Evolutionary conservation across 2,888 invertebrate genomes (phyloP).

Genomic region (Psylliodes chrysocephalus): DNA sequence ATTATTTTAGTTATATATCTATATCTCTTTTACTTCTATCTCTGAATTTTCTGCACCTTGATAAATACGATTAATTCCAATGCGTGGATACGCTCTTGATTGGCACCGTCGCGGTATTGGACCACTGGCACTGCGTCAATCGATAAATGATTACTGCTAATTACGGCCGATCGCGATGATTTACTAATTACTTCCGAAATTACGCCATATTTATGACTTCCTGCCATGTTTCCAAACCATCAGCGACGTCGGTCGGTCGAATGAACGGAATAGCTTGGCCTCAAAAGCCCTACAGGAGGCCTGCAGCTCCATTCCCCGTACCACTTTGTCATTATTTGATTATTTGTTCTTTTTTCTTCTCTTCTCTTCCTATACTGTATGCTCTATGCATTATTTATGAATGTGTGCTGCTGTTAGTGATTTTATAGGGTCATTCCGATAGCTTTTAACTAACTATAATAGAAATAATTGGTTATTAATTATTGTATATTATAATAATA

Average conservation of each 20-base stretch:
- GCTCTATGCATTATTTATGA: constrained; percentile 9
- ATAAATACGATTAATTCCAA: neutral
- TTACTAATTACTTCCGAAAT: constrained; percentile 59
- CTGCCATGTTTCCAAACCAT: constrained; percentile 51
- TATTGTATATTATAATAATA: no score
- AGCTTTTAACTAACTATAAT: no score
- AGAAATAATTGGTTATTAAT: no score
- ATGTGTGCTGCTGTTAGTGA: neutral
- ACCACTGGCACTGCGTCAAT: constrained; percentile 41
- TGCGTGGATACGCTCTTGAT: neutral
- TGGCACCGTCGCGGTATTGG: constrained; percentile 20
- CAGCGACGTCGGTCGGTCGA: constrained; percentile 28
- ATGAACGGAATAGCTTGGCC: neutral
- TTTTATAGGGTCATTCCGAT: neutral
- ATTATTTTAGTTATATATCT: no score
- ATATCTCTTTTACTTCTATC: no score
- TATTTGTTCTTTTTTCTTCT: constrained; percentile 10
- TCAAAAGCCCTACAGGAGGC: neutral
- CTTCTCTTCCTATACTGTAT: neutral
- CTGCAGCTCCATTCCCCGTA: neutral
- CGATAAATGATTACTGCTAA: constrained; percentile 52
- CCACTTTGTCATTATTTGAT: constrained; percentile 15
- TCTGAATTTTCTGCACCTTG: no score
- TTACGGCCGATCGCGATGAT: constrained; percentile 55
- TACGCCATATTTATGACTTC: constrained; percentile 54